Evolutionary conservation across 2,797 vertebrate species (phyloP).

Genomic region (Acipenser transmontanus): DNA sequence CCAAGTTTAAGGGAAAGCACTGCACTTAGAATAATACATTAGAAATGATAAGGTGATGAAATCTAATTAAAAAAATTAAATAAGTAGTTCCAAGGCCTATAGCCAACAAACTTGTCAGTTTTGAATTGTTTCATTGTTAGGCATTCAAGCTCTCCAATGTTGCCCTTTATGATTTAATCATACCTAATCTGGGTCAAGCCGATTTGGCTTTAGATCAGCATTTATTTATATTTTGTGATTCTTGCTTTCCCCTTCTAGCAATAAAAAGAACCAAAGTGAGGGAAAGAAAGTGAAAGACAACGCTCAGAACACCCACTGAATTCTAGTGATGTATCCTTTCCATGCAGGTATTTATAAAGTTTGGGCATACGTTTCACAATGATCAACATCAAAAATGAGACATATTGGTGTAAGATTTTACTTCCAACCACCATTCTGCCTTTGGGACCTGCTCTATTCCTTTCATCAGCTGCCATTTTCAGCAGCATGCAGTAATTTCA

Average conservation of each 20-base stretch:
- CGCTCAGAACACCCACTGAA: slow-evolving; percentile 16
- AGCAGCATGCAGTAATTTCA: slow-evolving; percentile 99
- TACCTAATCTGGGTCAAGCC: slow-evolving; percentile 54
- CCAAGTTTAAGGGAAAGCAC: too few relatives aligned
- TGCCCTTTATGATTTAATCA: slow-evolving; percentile 56
- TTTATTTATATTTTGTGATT: slow-evolving; percentile 46
- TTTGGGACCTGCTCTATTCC: slow-evolving; percentile 98
- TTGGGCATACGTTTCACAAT: slow-evolving; percentile 90
- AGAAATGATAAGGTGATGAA: too few relatives aligned
- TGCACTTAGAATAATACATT: too few relatives aligned
- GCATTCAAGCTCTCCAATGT: slow-evolving; percentile 46
- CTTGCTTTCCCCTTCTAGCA: slow-evolving; percentile 31
- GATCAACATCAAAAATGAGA: slow-evolving; percentile 97
- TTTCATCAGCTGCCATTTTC: slow-evolving; percentile 99
- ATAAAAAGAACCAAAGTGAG: neutral
- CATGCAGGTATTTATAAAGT: slow-evolving; percentile 61
- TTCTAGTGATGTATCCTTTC: slow-evolving; percentile 31
- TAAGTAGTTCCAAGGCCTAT: too few relatives aligned
- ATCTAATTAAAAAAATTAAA: too few relatives aligned
- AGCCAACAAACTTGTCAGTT: slow-evolving; percentile 22
- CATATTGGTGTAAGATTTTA: slow-evolving; percentile 95
- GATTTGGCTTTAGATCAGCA: slow-evolving; percentile 51
- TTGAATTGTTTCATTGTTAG: slow-evolving; percentile 52
- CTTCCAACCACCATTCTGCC: slow-evolving; percentile 94
- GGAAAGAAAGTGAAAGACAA: slow-evolving; percentile 34